These are phyloP conservation scores for Drosophila kurseongensis DNA, from an alignment of 1,140 invertebrate species.

Conservation along the genomic window DNA sequence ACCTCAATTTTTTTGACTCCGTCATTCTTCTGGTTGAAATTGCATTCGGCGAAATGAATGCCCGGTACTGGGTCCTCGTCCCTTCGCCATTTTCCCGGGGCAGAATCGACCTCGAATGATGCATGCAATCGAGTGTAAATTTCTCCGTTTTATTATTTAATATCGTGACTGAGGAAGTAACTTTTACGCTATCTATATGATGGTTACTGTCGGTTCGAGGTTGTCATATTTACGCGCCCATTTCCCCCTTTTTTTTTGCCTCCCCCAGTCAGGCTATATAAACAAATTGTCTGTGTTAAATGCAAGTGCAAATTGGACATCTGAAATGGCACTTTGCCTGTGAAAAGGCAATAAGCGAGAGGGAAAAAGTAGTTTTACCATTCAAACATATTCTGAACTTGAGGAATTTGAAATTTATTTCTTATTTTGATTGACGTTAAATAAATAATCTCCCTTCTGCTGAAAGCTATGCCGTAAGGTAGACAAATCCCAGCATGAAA, in stretches of 20 bases:
- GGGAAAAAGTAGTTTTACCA: slow-evolving; percentile 2
- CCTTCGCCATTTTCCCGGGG: neutral
- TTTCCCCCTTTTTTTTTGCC: slow-evolving; percentile 21
- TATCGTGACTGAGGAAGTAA: slow-evolving; percentile 44
- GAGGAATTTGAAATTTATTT: neutral
- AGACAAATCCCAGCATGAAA: slow-evolving; percentile 72
- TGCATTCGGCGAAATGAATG: slow-evolving; percentile 59
- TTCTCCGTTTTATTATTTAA: slow-evolving; percentile 72
- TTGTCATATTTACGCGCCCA: slow-evolving; percentile 49
- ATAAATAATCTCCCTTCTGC: slow-evolving; percentile 4
- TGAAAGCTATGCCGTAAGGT: slow-evolving; percentile 3
- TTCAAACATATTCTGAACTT: neutral
- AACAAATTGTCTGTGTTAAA: slow-evolving; percentile 54
- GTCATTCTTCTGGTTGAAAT: slow-evolving; percentile 48
- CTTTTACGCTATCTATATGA: slow-evolving; percentile 38
- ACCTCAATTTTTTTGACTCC: slow-evolving; percentile 11
- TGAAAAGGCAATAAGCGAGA: slow-evolving; percentile 10
- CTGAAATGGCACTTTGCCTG: slow-evolving; percentile 19
- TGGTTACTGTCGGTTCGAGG: slow-evolving; percentile 12
- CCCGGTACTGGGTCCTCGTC: neutral
- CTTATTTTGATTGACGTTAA: neutral
- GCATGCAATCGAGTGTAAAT: slow-evolving; percentile 69
- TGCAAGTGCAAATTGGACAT: slow-evolving; percentile 50
- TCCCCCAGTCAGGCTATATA: slow-evolving; percentile 31
- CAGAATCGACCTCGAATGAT: slow-evolving; percentile 42